Base-by-base conservation (phyloP, 2,113 vertebrate species). In the Protobothrops mucrosquamatus region DNA sequence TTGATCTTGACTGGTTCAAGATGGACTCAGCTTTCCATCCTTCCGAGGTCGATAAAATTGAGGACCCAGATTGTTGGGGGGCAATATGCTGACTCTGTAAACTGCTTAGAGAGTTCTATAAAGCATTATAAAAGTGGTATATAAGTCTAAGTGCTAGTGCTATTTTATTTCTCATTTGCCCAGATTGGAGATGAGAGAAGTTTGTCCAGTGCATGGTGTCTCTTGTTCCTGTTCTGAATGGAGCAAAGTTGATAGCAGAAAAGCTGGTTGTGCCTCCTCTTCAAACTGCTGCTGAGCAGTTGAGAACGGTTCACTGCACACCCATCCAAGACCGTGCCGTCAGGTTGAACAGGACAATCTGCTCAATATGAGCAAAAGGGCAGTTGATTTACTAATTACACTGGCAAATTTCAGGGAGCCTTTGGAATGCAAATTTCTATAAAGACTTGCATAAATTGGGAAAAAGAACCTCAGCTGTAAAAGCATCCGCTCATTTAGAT, bases 401-500 rank as follows among this genome's bases (percentile, higher is more conserved):
- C 48, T 89, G 92, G 88, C 88, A 92, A 85, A 48, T 69, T 85
- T 89, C 64, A 15, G 18, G 57, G 34, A 89, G 29, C 7, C 43
- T 92, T 64, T 85, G 88, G 43, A 89, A 85, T 92, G 54, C 69
- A 59, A 81, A 89, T 89, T 56, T 92, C 26, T 89, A 51, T 9
- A 24, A 81, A 87, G n/a, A 89, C 39, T 52, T 48, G 22, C 23
- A 81, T 89, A 89, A 57, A 34, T 26, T 22, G 55, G 34, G 7
- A 22, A 23, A 23, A 18, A 34, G 52, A 69, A 39, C 54, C 86
- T 15, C 57, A 88, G 61, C 34, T 89, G 23, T 46, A 89, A 55
- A 81, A 92, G 87, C 61, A 56, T 8, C 18, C 2, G 74, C 24
- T 12, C n/a, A 26, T 29, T 89, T 39, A 23, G 61, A 43, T 24